phyloP scores from a whole-genome alignment of 2,888 invertebrate species.

The Gerris lacustris region DNA sequence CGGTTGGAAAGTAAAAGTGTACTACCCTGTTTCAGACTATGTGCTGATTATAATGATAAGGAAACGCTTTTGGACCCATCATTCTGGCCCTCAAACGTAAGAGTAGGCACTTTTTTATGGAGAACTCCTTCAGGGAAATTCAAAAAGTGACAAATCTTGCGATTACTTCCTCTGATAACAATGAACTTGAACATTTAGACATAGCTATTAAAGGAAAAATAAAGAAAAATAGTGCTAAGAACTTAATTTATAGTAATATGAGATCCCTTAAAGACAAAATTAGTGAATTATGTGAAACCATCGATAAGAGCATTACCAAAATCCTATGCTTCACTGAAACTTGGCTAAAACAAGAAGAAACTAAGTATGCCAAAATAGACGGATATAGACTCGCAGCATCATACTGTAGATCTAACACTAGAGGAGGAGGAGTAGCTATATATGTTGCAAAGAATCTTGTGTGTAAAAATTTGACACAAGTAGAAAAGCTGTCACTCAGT shows the following conservation, averaged over 20 bases:
- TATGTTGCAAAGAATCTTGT: neutral
- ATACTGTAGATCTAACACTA: neutral
- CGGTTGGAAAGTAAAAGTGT: neutral
- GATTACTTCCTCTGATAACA: too few species aligned
- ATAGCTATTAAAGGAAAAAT: too few species aligned
- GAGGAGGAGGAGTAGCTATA: neutral
- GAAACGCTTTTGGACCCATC: neutral
- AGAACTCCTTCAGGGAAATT: neutral
- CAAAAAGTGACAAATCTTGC: neutral
- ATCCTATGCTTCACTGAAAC: conserved; percentile 1
- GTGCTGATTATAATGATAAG: neutral
- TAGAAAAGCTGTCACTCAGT: neutral
- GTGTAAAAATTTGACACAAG: neutral
- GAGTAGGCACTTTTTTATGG: neutral
- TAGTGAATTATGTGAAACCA: neutral
- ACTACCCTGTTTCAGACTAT: neutral
- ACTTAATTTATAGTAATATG: neutral
- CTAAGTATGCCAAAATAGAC: neutral
- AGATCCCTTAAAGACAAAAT: conserved; percentile 1
- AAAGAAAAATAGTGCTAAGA: neutral
- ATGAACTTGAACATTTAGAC: too few species aligned
- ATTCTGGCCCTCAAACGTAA: neutral
- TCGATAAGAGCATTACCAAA: neutral
- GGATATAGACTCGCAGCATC: neutral
- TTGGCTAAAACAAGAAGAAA: neutral